Percentiles rank a stretch among this genome's conserved stretches.
These are phyloP conservation scores for Kobus ellipsiprymnus DNA, from an alignment of 2,113 vertebrate genomes.

Conservation along the genomic window DNA sequence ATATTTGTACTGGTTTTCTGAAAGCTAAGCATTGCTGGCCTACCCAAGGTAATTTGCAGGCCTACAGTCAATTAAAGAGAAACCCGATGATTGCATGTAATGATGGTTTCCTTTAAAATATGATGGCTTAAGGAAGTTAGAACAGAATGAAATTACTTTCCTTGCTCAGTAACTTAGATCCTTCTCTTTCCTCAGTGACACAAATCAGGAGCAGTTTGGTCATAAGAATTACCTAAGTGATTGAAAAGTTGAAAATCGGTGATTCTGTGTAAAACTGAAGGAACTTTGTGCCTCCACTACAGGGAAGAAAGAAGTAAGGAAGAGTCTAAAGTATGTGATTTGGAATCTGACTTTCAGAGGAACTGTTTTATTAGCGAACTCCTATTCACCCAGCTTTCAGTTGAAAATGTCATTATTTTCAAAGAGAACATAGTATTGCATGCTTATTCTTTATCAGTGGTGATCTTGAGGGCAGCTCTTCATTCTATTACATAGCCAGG, in stretches of 20 bases:
- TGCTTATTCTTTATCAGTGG: constrained; percentile 55
- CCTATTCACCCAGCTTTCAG: constrained; percentile 27
- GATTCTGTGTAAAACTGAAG: constrained; percentile 6
- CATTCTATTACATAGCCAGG: constrained; percentile 37
- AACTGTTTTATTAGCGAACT: constrained; percentile 46
- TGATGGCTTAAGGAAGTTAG: constrained; percentile 1
- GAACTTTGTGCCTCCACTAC: background rate
- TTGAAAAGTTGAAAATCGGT: constrained; percentile 57
- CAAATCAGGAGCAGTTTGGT: constrained; percentile 31
- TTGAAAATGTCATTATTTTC: constrained; percentile 46
- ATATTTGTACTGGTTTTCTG: background rate
- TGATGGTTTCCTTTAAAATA: background rate
- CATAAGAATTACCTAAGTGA: constrained; percentile 29
- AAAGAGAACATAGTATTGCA: constrained; percentile 34
- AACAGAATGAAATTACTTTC: constrained; percentile 30
- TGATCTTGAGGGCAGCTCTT: constrained; percentile 13
- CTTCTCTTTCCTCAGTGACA: constrained; percentile 29
- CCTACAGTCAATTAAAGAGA: constrained; percentile 26
- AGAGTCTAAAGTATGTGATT: constrained; percentile 21
- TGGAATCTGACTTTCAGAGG: constrained; percentile 66
- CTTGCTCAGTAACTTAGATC: constrained; percentile 18
- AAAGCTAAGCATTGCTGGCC: background rate
- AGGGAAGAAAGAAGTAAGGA: constrained; percentile 49
- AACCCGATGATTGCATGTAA: background rate
- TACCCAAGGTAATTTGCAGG: background rate